phyloP scores from a whole-genome alignment of 1,140 invertebrate species.

The Papilio polyxenes region DNA sequence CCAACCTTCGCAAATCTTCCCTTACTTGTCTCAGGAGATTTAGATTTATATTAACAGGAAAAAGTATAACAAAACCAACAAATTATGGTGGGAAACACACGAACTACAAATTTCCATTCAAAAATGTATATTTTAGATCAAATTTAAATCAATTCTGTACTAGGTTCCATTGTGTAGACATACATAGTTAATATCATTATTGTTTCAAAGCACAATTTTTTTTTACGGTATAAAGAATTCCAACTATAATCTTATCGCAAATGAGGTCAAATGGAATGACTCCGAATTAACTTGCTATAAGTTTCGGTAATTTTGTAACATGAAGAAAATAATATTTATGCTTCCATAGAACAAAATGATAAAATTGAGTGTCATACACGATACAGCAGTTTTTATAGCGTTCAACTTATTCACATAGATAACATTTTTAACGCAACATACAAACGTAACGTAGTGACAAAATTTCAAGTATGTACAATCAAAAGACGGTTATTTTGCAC shows the following conservation, averaged over 20 bases:
- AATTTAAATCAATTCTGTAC: too few relatives aligned
- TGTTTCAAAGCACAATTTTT: not conserved
- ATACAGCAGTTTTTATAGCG: not conserved
- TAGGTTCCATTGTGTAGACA: not conserved
- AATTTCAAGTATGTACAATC: not conserved
- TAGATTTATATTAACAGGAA: not conserved
- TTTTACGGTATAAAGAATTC: not conserved
- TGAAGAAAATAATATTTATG: not conserved
- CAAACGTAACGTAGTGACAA: not conserved
- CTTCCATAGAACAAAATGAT: not conserved
- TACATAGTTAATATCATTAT: not conserved
- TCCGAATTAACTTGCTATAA: not conserved
- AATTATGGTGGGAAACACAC: not conserved
- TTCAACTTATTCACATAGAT: not conserved
- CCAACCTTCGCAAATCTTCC: too few relatives aligned
- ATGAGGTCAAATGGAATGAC: conserved; percentile 5
- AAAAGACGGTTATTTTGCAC: conserved; percentile 28
- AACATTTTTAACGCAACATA: not conserved
- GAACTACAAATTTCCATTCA: not conserved
- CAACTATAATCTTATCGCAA: conserved; percentile 3
- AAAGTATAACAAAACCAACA: not conserved
- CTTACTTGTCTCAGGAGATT: too few relatives aligned
- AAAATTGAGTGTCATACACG: not conserved
- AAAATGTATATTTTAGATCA: not conserved
- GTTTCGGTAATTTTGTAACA: not conserved